These are phyloP conservation scores for Tarsius wallacei DNA, from an alignment of 2,797 vertebrate species.

Conservation along the genomic window DNA sequence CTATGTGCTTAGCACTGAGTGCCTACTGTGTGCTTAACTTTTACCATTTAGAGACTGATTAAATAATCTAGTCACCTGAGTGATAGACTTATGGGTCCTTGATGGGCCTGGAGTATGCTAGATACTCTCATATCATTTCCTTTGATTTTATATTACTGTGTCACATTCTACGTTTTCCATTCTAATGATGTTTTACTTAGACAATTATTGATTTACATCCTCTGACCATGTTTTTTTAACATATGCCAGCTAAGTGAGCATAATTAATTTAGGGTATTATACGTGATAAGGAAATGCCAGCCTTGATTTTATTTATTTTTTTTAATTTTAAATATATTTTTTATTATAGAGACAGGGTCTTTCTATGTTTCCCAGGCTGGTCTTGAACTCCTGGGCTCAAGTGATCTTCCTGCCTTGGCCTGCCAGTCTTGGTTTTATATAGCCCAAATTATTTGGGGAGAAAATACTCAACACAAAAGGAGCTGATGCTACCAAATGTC, in stretches of 20 bases:
- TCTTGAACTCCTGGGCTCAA: no score
- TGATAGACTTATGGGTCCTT: not conserved
- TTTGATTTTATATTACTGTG: slow-evolving; percentile 56
- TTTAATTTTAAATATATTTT: no score
- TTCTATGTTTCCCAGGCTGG: no score
- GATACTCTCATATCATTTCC: slow-evolving; percentile 23
- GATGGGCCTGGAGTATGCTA: not conserved
- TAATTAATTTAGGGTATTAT: not conserved
- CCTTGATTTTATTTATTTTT: not conserved
- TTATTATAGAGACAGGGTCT: no score
- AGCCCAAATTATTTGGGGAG: not conserved
- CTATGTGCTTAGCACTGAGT: not conserved
- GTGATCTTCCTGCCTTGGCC: no score
- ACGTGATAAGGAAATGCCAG: not conserved
- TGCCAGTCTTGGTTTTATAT: slow-evolving; percentile 23
- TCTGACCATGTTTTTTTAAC: not conserved
- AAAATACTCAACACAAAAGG: not conserved
- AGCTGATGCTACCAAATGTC: not conserved
- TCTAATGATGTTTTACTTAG: slow-evolving; percentile 41
- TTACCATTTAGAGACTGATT: not conserved
- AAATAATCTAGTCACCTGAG: not conserved
- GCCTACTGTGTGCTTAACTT: not conserved
- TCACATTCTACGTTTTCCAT: slow-evolving; percentile 16
- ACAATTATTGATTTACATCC: slow-evolving; percentile 25
- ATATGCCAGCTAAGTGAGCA: not conserved